A percentile compares a stretch with the other conserved stretches of the same genome.
Evolutionary conservation across 2,888 invertebrate species (phyloP).

Genomic region (Adelphocoris suturalis): DNA sequence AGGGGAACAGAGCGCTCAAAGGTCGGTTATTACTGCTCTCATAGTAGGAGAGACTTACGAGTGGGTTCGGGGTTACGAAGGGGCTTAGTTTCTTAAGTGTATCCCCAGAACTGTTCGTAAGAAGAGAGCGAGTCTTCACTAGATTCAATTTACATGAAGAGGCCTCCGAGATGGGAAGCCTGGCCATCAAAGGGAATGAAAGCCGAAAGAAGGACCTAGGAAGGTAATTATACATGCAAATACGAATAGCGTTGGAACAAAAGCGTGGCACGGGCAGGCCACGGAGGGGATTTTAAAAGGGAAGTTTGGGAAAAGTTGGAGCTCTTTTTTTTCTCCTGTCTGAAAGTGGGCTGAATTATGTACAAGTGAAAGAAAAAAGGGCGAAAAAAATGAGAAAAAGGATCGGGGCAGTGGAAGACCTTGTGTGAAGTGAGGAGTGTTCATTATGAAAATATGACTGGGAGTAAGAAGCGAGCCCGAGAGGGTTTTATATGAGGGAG

Average conservation of each 20-base stretch:
- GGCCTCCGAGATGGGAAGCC: constrained; percentile 17
- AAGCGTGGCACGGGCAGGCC: constrained; percentile 6
- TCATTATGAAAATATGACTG: constrained; percentile 36
- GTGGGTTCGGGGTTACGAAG: constrained; percentile 21
- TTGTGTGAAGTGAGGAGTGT: constrained; percentile 48
- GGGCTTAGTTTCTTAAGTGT: constrained; percentile 55
- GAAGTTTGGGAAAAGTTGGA: constrained; percentile 33
- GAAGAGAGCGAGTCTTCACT: constrained; percentile 34
- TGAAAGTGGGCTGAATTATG: neutral
- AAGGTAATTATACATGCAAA: constrained; percentile 70
- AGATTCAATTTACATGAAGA: constrained; percentile 55
- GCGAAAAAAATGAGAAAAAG: neutral
- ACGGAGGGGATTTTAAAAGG: constrained; percentile 1
- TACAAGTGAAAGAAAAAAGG: neutral
- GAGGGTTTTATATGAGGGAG: constrained; percentile 24
- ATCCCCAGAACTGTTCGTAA: constrained; percentile 43
- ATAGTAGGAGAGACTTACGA: constrained; percentile 13
- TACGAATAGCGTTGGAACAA: constrained; percentile 40
- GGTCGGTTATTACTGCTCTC: constrained; percentile 29
- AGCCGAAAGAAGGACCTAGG: constrained; percentile 20
- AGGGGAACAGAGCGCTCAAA: constrained; percentile 30
- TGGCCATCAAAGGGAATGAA: constrained; percentile 65
- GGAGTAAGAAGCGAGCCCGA: neutral
- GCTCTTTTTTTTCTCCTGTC: neutral
- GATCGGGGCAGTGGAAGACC: constrained; percentile 30